These are phyloP conservation scores for Rhinatrema bivittatum DNA, from an alignment of 2,797 vertebrate genomes.

Conservation along the genomic window DNA sequence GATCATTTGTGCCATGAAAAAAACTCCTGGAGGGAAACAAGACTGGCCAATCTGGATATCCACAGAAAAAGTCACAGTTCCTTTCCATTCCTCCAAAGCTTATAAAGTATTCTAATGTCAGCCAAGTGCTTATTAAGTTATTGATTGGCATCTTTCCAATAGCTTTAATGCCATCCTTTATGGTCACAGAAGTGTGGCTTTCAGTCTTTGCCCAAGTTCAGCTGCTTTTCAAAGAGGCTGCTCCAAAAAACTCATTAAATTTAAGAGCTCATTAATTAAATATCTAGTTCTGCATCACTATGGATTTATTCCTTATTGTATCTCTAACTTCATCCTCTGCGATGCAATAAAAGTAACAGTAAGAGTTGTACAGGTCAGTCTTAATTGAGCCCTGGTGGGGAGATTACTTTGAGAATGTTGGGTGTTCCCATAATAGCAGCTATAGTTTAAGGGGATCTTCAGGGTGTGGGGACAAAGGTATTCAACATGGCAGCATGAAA, in stretches of 20 bases:
- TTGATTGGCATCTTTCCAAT: background rate
- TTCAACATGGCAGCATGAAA: too few species aligned
- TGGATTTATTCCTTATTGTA: too few species aligned
- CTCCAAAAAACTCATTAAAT: background rate
- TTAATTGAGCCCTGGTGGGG: too few species aligned
- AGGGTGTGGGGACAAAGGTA: too few species aligned
- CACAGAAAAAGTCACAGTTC: background rate
- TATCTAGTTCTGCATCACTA: too few species aligned
- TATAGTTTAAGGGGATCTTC: too few species aligned
- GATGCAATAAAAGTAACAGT: too few species aligned
- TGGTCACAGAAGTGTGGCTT: fast-evolving
- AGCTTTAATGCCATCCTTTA: background rate
- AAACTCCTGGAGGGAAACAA: constrained; percentile 2
- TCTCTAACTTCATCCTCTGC: too few species aligned
- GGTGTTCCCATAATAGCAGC: too few species aligned
- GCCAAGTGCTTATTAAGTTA: background rate
- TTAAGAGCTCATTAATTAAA: background rate
- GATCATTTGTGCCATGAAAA: constrained; percentile 1
- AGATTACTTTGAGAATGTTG: too few species aligned
- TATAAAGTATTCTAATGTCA: constrained; percentile 2
- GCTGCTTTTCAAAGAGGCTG: background rate
- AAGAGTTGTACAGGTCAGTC: too few species aligned
- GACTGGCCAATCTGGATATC: background rate
- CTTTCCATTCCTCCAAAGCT: background rate
- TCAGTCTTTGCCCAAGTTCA: background rate